phyloP scores from a whole-genome alignment of 2,113 vertebrate species.

The Anarhynchus alexandrinus region DNA sequence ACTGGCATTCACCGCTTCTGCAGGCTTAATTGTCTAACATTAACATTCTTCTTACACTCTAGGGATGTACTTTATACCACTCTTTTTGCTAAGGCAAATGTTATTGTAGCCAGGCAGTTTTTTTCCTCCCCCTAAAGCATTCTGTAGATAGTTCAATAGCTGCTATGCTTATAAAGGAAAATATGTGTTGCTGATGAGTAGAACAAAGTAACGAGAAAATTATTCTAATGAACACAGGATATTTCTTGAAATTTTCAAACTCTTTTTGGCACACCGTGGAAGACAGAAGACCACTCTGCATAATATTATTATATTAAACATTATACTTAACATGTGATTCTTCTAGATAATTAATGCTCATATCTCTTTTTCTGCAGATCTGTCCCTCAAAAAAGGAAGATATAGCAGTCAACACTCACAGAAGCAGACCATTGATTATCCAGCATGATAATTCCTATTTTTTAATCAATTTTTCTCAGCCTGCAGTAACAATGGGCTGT shows the following conservation, averaged over 20 bases:
- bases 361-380: background rate
- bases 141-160: background rate
- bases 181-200: background rate
- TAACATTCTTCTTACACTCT: background rate
- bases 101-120: background rate
- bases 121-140: background rate
- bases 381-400: background rate
- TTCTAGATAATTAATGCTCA: background rate
- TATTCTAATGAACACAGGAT: background rate
- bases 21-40: conserved; percentile 3
- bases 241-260: background rate
- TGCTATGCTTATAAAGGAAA: background rate
- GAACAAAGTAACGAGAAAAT: background rate
- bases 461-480: background rate
- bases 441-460: background rate
- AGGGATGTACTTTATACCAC: background rate
- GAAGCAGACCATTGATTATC: background rate
- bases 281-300: background rate
- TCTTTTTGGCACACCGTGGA: background rate
- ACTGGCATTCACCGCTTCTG: background rate
- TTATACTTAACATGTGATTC: background rate
- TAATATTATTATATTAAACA: background rate
- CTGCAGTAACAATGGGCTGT: background rate
- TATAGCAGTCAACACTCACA: background rate
- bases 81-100: background rate